Evolutionary conservation across 2,888 invertebrate genomes (phyloP).

Genomic region (Ophion ellenae): DNA sequence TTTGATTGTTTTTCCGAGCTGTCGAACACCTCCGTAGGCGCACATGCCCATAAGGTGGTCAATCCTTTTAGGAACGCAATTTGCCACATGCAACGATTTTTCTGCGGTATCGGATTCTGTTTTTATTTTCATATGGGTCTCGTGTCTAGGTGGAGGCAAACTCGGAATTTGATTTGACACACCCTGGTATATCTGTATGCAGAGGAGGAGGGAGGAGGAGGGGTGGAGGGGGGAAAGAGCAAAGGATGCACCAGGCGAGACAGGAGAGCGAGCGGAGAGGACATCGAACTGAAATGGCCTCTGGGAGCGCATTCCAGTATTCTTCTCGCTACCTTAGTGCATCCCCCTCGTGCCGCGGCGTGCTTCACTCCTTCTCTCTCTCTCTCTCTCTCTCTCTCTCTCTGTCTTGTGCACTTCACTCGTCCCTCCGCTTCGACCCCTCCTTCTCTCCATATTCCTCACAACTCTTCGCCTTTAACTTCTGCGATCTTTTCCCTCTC

Average conservation of each 20-base stretch:
- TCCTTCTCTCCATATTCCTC: conserved; percentile 45
- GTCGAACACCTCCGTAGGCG: neutral
- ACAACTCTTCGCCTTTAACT: conserved; percentile 28
- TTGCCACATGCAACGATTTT: neutral
- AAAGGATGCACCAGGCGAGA: conserved; percentile 73
- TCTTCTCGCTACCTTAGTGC: conserved; percentile 81
- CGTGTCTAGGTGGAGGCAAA: neutral
- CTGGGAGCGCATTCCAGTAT: conserved; percentile 83
- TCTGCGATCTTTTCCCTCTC: conserved; percentile 25
- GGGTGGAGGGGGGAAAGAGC: conserved; percentile 44
- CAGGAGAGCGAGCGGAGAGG: conserved; percentile 81
- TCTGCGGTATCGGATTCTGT: neutral
- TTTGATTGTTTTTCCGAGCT: neutral
- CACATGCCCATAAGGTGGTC: neutral
- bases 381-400: conserved; percentile 57
- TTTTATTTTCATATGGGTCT: neutral
- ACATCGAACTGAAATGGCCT: conserved; percentile 83
- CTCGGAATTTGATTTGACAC: conserved; percentile 2
- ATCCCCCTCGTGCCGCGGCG: conserved; percentile 68
- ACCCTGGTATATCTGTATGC: conserved; percentile 11
- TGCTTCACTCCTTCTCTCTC: conserved; percentile 19
- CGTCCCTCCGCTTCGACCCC: conserved; percentile 33
- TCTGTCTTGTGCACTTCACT: conserved; percentile 49
- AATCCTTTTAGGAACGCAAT: neutral
- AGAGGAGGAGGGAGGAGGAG: neutral